Conservation (phyloP, 2,888 invertebrate species). For the Trachelus tabidus region DNA sequence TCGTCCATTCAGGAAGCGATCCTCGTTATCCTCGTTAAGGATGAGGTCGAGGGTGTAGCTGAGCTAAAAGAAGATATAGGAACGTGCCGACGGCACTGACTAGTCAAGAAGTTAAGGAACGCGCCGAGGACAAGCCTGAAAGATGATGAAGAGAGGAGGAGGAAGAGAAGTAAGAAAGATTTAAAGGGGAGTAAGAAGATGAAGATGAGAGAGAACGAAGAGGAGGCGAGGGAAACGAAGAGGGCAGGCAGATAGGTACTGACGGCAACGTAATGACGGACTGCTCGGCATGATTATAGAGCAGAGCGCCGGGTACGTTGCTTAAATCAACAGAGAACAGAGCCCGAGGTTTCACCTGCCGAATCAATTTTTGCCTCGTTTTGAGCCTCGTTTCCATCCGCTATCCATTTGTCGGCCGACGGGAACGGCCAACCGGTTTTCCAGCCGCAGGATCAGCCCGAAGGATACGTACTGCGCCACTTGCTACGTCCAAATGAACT, state of each 20-base stretch:
- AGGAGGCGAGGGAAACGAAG: constrained; percentile 39
- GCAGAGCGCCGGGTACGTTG: constrained; percentile 51
- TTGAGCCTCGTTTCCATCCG: constrained; percentile 6
- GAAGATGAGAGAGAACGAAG: constrained; percentile 14
- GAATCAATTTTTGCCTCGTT: constrained; percentile 47
- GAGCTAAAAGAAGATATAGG: no score
- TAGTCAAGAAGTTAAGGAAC: no score
- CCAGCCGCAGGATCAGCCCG: background rate
- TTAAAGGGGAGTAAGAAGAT: background rate
- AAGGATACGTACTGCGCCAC: constrained; percentile 9
- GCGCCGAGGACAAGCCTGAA: constrained; percentile 9
- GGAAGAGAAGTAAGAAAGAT: background rate
- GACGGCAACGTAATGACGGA: constrained; percentile 52
- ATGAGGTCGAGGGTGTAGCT: no score
- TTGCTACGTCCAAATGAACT: no score
- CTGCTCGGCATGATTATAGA: constrained; percentile 50
- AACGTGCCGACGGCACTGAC: no score
- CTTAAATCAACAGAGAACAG: constrained; percentile 53
- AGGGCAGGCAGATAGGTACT: constrained; percentile 43
- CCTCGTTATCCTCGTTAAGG: no score
- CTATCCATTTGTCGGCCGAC: background rate
- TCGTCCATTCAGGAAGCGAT: no score
- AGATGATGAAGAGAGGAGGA: constrained; percentile 1
- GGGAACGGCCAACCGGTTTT: background rate
- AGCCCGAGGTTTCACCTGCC: constrained; percentile 53